A percentile compares a stretch with the other conserved stretches of the same genome.
phyloP scores from a whole-genome alignment of 2,113 vertebrate genomes.

The Pygoscelis antarcticus region DNA sequence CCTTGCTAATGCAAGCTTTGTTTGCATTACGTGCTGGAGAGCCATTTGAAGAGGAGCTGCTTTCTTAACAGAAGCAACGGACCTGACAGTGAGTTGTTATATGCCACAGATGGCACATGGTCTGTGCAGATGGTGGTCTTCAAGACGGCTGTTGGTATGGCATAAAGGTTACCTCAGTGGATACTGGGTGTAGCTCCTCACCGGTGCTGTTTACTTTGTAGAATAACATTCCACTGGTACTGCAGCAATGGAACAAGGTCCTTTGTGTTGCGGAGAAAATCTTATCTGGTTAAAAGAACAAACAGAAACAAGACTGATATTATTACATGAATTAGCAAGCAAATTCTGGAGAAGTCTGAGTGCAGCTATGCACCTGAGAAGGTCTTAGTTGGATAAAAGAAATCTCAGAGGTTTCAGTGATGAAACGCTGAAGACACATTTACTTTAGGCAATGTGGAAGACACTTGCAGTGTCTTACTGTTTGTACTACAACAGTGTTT shows the following conservation, averaged over 20 bases:
- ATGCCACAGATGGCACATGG: rapidly evolving
- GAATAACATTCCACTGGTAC: neutral
- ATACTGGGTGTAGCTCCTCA: neutral
- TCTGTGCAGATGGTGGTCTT: neutral
- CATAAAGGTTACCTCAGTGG: neutral
- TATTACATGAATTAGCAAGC: neutral
- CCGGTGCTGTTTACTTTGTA: neutral
- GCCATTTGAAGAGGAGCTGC: neutral
- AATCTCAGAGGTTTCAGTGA: neutral
- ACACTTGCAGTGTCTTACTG: neutral
- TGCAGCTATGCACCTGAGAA: neutral
- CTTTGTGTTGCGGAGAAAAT: neutral
- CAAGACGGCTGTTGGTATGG: rapidly evolving
- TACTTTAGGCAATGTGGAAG: neutral
- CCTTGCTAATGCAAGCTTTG: neutral
- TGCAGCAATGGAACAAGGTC: neutral
- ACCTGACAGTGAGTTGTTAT: neutral
- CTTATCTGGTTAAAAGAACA: neutral
- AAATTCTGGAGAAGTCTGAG: neutral
- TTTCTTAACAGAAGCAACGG: neutral
- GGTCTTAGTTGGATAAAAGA: neutral
- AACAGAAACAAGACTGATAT: neutral
- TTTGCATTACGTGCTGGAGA: rapidly evolving
- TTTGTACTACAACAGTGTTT: neutral
- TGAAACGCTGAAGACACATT: neutral